A percentile compares a stretch with the other conserved stretches of the same genome.
Conservation (phyloP, 2,113 vertebrate genomes). For the Pygoscelis antarcticus region DNA sequence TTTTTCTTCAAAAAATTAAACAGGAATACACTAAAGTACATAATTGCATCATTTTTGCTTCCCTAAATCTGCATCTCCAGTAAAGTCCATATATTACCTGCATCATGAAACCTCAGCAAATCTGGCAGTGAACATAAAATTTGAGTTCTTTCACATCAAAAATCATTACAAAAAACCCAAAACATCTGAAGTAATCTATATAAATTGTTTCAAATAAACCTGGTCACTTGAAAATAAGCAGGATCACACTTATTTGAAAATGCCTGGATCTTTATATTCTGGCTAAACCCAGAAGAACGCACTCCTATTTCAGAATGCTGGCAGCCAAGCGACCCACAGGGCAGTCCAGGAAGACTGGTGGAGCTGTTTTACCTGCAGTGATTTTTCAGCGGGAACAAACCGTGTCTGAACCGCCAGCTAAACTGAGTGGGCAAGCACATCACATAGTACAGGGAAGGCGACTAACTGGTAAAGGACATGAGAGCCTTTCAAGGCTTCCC, state of each 20-base stretch:
- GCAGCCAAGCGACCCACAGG: background rate
- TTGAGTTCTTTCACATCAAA: background rate
- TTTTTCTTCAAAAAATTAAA: background rate
- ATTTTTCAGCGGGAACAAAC: background rate
- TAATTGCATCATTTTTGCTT: background rate
- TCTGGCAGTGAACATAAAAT: background rate
- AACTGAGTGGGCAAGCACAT: background rate
- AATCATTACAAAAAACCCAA: background rate
- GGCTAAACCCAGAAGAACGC: background rate
- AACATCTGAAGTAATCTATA: background rate
- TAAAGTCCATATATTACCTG: background rate
- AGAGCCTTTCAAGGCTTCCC: background rate
- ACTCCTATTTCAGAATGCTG: background rate
- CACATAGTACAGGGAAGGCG: rapidly evolving
- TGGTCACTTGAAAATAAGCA: background rate
- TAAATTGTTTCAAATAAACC: background rate
- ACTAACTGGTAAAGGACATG: background rate
- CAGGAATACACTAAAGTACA: background rate
- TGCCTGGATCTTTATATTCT: background rate
- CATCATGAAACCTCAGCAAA: background rate
- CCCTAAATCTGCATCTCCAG: background rate
- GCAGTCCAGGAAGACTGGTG: background rate
- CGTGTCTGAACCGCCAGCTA: background rate
- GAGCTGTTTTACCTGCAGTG: background rate
- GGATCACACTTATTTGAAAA: background rate